Evolutionary conservation across 2,888 invertebrate species (phyloP), one percentile per base, ranked within the genome.

Genomic region (Perdita meconis): DNA sequence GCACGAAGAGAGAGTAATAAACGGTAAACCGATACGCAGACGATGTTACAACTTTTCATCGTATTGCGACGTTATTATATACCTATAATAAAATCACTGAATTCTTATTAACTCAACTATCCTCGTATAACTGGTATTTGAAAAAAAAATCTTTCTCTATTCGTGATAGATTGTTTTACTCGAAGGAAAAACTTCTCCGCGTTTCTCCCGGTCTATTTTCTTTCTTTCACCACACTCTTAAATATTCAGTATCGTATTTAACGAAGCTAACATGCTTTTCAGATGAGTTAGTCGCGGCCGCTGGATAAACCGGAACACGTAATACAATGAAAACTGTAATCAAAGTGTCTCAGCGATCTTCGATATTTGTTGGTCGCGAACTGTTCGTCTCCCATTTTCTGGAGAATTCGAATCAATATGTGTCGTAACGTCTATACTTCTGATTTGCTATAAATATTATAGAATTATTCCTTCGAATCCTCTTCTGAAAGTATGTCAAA

Each of bases 261-360:
- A 70, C 44, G 44, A 71, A 65, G 57, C 50, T 57, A 42, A 69
- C 42, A 42, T 74, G 50, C 61, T 76, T 84, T 83, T 81, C 72
- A 78, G 82, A 83, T 81, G 60, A 78, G 38, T 72, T 67, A 61
- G 59, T 73, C 55, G 60, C 64, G 59, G 42, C 26, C 56, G 42
- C 53, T 79, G 77, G 63, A 73, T 81, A 73, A 70, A 47, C 30
- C 24, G 42, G 44, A 76, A 68, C 30, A 51, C 40, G 59, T 78
- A 79, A 76, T 69, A 72, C 61, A 69, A 57, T 72, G 68, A 75
- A 72, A 60, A 53, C 26, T 61, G 68, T 79, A 72, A 82, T 75
- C 36, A 50, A 75, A 78, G 26, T 51, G 34, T 70, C 34, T 30
- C 34, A 44, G 40, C 13, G 55, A 61, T 30, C 24, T 38, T 51